Conservation (phyloP, 2,888 invertebrate genomes). For the Monoplex corrugatus region DNA sequence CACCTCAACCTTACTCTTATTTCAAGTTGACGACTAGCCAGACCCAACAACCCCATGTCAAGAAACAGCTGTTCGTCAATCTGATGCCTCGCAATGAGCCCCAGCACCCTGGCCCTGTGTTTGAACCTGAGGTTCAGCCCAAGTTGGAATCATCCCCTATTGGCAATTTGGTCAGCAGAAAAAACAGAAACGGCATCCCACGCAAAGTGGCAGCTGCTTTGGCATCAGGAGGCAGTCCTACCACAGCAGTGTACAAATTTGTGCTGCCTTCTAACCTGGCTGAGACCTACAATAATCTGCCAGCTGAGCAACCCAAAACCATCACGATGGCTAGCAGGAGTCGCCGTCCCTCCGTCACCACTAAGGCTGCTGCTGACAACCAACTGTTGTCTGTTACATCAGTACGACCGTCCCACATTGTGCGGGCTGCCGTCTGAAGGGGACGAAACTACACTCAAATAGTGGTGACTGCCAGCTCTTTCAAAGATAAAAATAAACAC, state of each 20-base stretch:
- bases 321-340: neutral
- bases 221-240: neutral
- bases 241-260: conserved; percentile 17
- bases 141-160: neutral
- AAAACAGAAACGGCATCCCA: neutral
- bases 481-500: neutral
- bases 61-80: conserved; percentile 21
- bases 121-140: neutral
- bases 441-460: no score
- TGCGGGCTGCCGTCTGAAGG: conserved; percentile 20
- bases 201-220: neutral
- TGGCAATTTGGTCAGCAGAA: neutral
- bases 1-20: conserved; percentile 24
- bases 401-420: neutral
- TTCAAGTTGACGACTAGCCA: conserved; percentile 11
- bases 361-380: neutral
- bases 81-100: neutral
- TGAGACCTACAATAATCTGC: neutral
- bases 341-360: conserved; percentile 20
- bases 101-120: neutral
- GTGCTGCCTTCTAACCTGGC: conserved; percentile 8
- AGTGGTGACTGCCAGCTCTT: no score
- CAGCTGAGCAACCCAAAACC: neutral
- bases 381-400: neutral
- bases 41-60: conserved; percentile 25